These are phyloP conservation scores for Apocheima hispidaria DNA, from an alignment of 2,888 invertebrate species.

Conservation along the genomic window DNA sequence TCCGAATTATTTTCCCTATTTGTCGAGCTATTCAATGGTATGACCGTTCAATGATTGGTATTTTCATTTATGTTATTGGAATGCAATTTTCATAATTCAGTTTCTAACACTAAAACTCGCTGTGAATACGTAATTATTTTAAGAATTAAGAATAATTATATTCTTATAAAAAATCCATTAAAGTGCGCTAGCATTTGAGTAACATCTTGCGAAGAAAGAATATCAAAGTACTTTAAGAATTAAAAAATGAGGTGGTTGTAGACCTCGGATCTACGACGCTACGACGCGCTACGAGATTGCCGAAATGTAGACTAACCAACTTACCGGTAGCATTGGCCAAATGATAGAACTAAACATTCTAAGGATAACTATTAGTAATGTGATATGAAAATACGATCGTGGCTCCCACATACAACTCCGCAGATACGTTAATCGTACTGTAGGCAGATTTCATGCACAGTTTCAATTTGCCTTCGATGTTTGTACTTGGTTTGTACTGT, in stretches of 20 bases:
- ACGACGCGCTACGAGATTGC: constrained; percentile 26
- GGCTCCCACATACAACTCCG: neutral
- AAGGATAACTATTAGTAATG: neutral
- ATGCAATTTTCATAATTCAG: no score
- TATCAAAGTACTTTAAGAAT: neutral
- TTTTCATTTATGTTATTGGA: no score
- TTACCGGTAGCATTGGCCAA: neutral
- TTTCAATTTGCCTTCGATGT: constrained; percentile 30
- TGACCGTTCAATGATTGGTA: no score
- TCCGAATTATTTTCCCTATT: constrained; percentile 8
- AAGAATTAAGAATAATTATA: no score
- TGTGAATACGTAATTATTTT: neutral
- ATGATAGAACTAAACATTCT: neutral
- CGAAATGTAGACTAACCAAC: constrained; percentile 18
- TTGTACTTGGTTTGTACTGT: constrained; percentile 20
- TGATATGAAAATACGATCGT: neutral
- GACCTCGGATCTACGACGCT: constrained; percentile 23
- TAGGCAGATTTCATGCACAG: constrained; percentile 22
- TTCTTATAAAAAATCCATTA: no score
- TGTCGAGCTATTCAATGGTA: constrained; percentile 1
- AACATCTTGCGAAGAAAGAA: neutral
- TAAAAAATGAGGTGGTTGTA: constrained; percentile 11
- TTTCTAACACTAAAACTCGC: no score
- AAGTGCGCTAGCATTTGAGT: neutral
- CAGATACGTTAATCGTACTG: neutral